Conservation (phyloP, 2,797 vertebrate genomes). For the Rhinogobio ventralis region DNA sequence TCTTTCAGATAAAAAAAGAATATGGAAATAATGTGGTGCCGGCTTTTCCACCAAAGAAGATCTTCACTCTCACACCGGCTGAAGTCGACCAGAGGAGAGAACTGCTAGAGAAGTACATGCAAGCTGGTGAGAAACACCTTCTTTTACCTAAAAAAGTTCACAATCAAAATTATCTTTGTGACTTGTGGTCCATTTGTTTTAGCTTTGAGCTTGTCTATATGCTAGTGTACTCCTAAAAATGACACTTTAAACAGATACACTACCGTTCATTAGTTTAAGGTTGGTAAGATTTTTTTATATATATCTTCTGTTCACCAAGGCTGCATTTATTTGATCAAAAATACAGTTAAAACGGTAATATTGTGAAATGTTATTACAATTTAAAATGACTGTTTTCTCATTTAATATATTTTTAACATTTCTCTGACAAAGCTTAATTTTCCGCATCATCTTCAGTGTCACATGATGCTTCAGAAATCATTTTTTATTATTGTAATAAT, state of each 20-base stretch:
- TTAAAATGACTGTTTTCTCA: background rate
- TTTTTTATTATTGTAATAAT: background rate
- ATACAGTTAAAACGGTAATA: background rate
- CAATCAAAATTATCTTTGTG: background rate
- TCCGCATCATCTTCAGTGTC: background rate
- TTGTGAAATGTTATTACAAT: background rate
- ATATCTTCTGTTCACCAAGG: background rate
- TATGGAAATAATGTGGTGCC: slow-evolving; percentile 94
- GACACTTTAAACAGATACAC: background rate
- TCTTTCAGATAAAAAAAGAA: slow-evolving; percentile 90
- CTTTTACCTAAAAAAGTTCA: background rate
- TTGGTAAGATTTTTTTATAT: background rate
- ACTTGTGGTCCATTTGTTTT: background rate
- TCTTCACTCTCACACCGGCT: slow-evolving; percentile 93
- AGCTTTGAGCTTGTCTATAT: background rate
- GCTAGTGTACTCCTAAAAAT: background rate
- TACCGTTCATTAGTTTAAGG: background rate
- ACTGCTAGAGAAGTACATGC: slow-evolving; percentile 99
- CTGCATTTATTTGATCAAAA: background rate
- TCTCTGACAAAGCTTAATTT: no score
- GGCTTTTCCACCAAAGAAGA: slow-evolving; percentile 96
- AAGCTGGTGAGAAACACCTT: slow-evolving; percentile 85
- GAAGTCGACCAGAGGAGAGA: slow-evolving; percentile 97
- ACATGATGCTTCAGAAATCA: background rate
- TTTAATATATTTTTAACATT: background rate